Conservation (phyloP, 2,113 vertebrate species). For the Cyprinodon variegatus region DNA sequence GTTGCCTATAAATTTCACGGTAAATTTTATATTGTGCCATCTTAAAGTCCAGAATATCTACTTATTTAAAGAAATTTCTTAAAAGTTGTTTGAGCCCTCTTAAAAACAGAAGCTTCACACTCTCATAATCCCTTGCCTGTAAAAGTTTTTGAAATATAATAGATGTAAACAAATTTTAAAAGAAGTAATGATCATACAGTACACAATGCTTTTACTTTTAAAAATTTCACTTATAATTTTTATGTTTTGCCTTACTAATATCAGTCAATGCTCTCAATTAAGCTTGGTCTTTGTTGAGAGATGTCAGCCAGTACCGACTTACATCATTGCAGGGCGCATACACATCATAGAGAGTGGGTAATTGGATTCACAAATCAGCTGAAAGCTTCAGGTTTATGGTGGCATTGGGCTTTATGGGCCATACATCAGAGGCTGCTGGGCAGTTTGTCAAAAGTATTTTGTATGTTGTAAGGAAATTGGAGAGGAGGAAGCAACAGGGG, state of each 20-base stretch:
- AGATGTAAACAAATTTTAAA: not conserved
- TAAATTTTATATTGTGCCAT: too few species aligned
- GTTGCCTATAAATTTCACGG: too few species aligned
- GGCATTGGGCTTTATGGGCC: constrained; percentile 67
- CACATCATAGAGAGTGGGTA: constrained; percentile 72
- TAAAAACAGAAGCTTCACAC: too few species aligned
- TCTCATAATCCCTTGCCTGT: not conserved
- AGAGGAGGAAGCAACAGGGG: constrained; percentile 30
- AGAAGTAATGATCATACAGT: not conserved
- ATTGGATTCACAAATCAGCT: constrained; percentile 82
- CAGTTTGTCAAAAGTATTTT: constrained; percentile 64
- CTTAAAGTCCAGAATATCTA: too few species aligned
- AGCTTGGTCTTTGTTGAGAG: constrained; percentile 54
- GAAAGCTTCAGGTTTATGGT: constrained; percentile 72
- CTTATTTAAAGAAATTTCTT: too few species aligned
- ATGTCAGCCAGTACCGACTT: constrained; percentile 64
- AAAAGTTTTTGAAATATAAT: not conserved
- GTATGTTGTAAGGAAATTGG: constrained; percentile 29
- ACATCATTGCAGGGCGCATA: constrained; percentile 74
- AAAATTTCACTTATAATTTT: not conserved
- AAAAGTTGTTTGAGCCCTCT: too few species aligned
- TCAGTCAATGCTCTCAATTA: not conserved
- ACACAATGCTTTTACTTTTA: not conserved
- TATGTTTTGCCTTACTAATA: not conserved
- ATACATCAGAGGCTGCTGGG: constrained; percentile 64